Evolutionary conservation across 2,888 invertebrate species (phyloP).

Genomic region (Pollenia amentaria): DNA sequence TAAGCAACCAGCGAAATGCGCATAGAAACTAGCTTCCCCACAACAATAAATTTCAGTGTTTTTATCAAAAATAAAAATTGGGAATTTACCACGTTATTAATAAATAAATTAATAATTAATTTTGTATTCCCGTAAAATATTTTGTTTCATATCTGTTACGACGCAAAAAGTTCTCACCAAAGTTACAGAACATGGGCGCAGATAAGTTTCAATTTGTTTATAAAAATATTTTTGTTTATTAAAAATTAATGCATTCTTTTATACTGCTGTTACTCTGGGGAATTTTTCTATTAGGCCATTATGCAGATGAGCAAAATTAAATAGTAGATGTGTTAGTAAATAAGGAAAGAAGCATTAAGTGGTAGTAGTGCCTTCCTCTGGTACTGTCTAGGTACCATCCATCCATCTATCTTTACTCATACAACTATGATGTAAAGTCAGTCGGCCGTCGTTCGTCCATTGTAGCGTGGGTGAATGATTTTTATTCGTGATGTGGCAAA

Average conservation of each 20-base stretch:
- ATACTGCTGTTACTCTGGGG: not conserved
- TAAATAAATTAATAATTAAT: no score
- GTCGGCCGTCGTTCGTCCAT: not conserved
- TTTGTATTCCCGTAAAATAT: no score
- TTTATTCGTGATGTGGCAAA: conserved; percentile 46
- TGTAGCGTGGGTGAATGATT: conserved; percentile 63
- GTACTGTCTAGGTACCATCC: conserved; percentile 10
- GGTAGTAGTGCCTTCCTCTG: not conserved
- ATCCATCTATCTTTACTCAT: not conserved
- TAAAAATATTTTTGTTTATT: no score
- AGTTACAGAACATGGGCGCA: no score
- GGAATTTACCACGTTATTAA: no score
- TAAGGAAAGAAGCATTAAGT: not conserved
- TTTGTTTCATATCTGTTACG: no score
- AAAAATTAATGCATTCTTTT: conserved; percentile 16
- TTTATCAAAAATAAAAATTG: no score
- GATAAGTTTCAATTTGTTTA: no score
- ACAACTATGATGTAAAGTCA: conserved; percentile 15
- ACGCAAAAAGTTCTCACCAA: no score
- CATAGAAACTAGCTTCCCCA: no score
- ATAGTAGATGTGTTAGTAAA: not conserved
- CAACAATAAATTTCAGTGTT: no score
- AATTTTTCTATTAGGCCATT: not conserved
- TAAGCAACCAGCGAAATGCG: no score
- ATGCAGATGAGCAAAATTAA: conserved; percentile 15